Conservation (phyloP, 2,888 invertebrate genomes). For the Habrosyne pyritoides region DNA sequence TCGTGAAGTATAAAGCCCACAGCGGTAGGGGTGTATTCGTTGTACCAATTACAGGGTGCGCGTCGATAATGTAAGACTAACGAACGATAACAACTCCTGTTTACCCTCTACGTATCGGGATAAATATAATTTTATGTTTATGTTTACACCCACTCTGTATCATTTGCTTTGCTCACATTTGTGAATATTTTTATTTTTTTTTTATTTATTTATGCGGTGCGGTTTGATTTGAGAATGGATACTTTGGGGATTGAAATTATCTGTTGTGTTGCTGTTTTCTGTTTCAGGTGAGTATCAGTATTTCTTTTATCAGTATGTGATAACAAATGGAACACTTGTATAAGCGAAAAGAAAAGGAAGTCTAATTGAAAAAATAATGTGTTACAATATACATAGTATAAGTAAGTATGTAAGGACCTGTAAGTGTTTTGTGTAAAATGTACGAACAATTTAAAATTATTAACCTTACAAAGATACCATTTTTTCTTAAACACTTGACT, state of each 20-base stretch:
- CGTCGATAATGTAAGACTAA: conserved; percentile 73
- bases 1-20: conserved; percentile 49
- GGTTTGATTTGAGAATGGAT: not conserved
- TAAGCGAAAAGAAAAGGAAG: too few relatives aligned
- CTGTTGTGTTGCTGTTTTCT: not conserved
- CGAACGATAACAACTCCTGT: conserved; percentile 57
- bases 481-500: too few relatives aligned
- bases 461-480: too few relatives aligned
- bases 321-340: too few relatives aligned
- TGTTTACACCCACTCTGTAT: conserved; percentile 1
- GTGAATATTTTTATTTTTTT: not conserved
- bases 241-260: not conserved
- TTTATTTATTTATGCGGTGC: not conserved
- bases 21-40: conserved; percentile 44
- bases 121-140: conserved; percentile 5
- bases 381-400: too few relatives aligned
- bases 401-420: too few relatives aligned
- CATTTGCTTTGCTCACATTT: not conserved
- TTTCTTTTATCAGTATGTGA: too few relatives aligned
- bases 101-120: conserved; percentile 27
- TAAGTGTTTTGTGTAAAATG: too few relatives aligned
- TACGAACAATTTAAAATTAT: too few relatives aligned
- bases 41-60: conserved; percentile 69
- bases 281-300: too few relatives aligned
- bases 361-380: too few relatives aligned